Conservation (phyloP, 1,140 invertebrate genomes). For the Drosophila pruinosa region DNA sequence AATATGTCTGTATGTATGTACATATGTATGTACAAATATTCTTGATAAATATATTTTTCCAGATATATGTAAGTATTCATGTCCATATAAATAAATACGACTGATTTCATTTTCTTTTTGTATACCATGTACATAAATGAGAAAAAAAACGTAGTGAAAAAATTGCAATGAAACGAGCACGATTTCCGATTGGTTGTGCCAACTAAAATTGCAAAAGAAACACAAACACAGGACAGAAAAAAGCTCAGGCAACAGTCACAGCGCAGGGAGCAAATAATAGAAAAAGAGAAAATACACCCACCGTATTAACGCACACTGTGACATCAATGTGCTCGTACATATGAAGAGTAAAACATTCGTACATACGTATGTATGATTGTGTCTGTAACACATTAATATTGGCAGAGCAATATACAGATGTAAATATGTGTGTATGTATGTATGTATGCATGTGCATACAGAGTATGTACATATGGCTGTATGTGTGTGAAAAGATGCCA, state of each 20-base stretch:
- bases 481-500: conserved; percentile 40
- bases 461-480: conserved; percentile 5
- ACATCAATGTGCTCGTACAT: conserved; percentile 29
- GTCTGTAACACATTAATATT: conserved; percentile 12
- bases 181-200: conserved; percentile 55
- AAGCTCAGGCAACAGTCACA: conserved; percentile 25
- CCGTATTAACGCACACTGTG: conserved; percentile 33
- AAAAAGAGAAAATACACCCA: conserved; percentile 48
- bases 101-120: not conserved
- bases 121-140: conserved; percentile 14
- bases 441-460: conserved; percentile 17
- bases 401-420: not conserved
- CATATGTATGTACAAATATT: not conserved
- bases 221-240: conserved; percentile 29
- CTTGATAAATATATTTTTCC: not conserved
- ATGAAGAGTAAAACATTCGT: not conserved
- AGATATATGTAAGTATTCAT: not conserved
- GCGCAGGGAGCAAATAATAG: conserved; percentile 40
- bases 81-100: conserved; percentile 2
- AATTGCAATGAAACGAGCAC: conserved; percentile 33
- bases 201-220: conserved; percentile 51
- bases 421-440: not conserved
- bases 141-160: conserved; percentile 1
- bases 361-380: conserved; percentile 7
- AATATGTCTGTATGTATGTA: not conserved